phyloP scores from a whole-genome alignment of 92 coral and sea anemone genomes.

The Palythoa grandis region DNA sequence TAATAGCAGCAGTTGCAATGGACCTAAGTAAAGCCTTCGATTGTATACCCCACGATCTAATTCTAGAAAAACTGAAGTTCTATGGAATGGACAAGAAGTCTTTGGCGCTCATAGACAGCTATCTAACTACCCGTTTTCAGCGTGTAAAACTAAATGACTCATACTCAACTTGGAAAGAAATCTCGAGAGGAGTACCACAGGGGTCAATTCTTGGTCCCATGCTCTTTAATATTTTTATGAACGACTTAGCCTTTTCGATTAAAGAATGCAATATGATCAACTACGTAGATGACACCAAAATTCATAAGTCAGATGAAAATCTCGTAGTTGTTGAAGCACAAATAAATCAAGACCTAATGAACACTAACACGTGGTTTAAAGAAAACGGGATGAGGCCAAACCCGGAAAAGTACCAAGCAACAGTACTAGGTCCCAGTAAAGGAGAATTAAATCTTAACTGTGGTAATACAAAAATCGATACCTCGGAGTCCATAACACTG shows the following conservation, averaged over 20 bases:
- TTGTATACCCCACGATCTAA: slow-evolving; percentile 59
- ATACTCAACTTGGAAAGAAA: slow-evolving; percentile 47
- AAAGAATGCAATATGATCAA: slow-evolving; percentile 27
- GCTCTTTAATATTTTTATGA: slow-evolving; percentile 53
- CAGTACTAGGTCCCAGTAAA: slow-evolving; percentile 51
- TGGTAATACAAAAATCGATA: slow-evolving; percentile 23
- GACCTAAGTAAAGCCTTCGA: slow-evolving; percentile 69
- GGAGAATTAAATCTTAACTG: slow-evolving; percentile 48
- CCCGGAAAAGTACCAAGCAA: slow-evolving; percentile 65
- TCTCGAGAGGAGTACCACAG: slow-evolving; percentile 58
- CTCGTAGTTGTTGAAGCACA: slow-evolving; percentile 38
- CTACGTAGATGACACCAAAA: slow-evolving; percentile 44
- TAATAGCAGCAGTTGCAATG: slow-evolving; percentile 57
- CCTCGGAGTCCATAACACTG: slow-evolving; percentile 24
- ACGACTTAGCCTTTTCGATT: slow-evolving; percentile 47
- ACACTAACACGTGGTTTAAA: slow-evolving; percentile 58
- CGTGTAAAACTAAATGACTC: slow-evolving; percentile 55
- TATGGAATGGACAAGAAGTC: slow-evolving; percentile 55
- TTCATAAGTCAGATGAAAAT: slow-evolving; percentile 41
- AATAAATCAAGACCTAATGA: slow-evolving; percentile 52
- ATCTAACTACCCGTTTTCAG: slow-evolving; percentile 52
- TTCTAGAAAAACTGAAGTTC: slow-evolving; percentile 56
- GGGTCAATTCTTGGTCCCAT: slow-evolving; percentile 49
- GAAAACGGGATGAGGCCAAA: slow-evolving; percentile 64
- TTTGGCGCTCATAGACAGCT: slow-evolving; percentile 49